Evolutionary conservation across 2,797 vertebrate genomes (phyloP).

Genomic region (Chloroceryle amazona): DNA sequence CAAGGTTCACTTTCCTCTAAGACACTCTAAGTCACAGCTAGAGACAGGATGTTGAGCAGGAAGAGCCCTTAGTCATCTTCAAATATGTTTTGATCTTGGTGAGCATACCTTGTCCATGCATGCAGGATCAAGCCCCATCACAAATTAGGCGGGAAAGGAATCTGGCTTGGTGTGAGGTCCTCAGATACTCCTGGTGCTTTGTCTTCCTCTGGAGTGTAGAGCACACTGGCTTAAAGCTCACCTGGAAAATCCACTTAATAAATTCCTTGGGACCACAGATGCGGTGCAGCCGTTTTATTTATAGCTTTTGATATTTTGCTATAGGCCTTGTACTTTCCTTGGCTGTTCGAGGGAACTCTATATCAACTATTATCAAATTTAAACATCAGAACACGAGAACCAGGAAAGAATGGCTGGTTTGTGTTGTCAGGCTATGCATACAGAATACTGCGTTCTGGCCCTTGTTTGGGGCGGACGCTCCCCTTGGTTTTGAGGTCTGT

Average conservation of each 20-base stretch:
- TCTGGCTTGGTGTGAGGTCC: background rate
- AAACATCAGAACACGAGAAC: background rate
- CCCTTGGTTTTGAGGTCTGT: background rate
- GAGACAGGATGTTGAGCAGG: background rate
- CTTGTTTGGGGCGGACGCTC: background rate
- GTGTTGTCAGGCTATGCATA: background rate
- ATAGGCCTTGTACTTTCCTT: background rate
- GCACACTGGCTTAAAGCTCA: background rate
- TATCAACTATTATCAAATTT: background rate
- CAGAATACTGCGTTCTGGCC: background rate
- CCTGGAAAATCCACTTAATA: background rate
- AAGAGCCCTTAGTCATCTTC: background rate
- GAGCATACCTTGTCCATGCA: background rate
- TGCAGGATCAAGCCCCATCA: background rate
- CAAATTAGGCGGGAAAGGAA: background rate
- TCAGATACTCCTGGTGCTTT: background rate
- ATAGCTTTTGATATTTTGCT: background rate
- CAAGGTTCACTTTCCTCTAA: background rate
- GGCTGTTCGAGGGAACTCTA: background rate
- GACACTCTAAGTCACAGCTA: background rate
- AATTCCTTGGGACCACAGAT: background rate
- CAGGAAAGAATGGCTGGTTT: background rate
- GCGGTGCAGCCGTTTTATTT: background rate
- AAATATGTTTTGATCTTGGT: background rate
- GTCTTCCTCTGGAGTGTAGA: background rate